These are phyloP conservation scores for Procavia capensis DNA, from an alignment of 2,113 vertebrate genomes.

Conservation along the genomic window DNA sequence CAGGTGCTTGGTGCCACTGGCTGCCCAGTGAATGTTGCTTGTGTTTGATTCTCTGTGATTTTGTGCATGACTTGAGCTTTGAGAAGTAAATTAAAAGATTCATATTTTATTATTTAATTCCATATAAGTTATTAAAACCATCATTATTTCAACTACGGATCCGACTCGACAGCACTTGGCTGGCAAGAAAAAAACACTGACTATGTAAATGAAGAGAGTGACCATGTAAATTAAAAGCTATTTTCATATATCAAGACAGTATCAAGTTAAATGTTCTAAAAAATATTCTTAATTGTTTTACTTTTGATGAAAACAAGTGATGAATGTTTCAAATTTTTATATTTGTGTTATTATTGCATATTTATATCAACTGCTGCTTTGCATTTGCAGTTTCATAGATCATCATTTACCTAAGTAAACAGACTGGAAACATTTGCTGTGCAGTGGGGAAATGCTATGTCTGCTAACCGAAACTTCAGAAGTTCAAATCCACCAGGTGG, in stretches of 20 bases:
- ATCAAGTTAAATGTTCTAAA: background rate
- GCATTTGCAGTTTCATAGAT: background rate
- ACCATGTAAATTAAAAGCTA: background rate
- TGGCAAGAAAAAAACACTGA: background rate
- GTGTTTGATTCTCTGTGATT: background rate
- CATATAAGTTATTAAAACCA: background rate
- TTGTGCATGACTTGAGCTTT: background rate
- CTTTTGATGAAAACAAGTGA: background rate
- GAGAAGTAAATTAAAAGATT: background rate
- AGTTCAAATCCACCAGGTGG: no score
- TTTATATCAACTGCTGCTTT: background rate
- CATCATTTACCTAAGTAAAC: background rate
- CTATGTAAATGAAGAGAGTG: background rate
- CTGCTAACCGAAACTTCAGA: no score
- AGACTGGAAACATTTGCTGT: no score
- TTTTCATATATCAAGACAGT: background rate
- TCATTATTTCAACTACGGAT: background rate
- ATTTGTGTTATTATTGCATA: background rate
- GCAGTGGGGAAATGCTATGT: no score
- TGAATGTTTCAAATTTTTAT: background rate
- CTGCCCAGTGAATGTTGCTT: background rate
- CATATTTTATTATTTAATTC: slow-evolving; percentile 35
- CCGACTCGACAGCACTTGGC: no score
- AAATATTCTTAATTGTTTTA: background rate
- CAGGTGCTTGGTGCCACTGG: no score